A percentile compares a stretch with the other conserved stretches of the same genome.
phyloP scores from a whole-genome alignment of 1,140 invertebrate species.

The Aphidius gifuensis region DNA sequence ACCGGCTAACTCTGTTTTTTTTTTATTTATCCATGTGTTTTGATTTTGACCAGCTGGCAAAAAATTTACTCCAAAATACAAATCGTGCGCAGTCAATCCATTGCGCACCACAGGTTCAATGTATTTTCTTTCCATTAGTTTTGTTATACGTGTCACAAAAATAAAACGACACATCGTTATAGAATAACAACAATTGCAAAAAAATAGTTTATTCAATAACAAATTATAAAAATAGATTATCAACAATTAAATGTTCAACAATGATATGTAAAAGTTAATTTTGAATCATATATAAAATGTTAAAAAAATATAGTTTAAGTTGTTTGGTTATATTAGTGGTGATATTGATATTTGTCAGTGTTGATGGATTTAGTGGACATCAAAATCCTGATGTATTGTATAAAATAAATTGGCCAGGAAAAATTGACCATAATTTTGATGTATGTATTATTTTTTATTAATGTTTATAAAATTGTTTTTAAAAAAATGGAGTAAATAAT shows the following conservation, averaged over 20 bases:
- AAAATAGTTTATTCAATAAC: too few species aligned
- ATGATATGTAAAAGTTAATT: constrained; percentile 16
- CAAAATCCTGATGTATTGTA: constrained; percentile 75
- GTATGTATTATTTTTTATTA: constrained; percentile 37
- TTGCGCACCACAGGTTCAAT: too few species aligned
- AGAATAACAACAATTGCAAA: not conserved
- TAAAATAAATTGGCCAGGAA: constrained; percentile 78
- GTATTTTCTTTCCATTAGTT: not conserved
- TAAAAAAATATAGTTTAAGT: constrained; percentile 18
- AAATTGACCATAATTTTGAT: constrained; percentile 51
- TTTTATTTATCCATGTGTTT: not conserved
- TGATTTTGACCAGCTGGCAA: too few species aligned
- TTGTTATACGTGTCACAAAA: not conserved
- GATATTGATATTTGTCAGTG: constrained; percentile 20
- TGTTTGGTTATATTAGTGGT: constrained; percentile 23
- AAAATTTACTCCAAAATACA: too few species aligned
- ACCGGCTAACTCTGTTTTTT: not conserved
- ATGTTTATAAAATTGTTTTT: too few species aligned
- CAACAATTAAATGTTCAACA: constrained; percentile 8
- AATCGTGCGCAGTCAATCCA: too few species aligned
- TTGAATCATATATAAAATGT: constrained; percentile 29
- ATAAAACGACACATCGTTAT: not conserved
- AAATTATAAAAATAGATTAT: too few species aligned
- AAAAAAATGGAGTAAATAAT: too few species aligned
- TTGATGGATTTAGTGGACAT: constrained; percentile 67